Evolutionary conservation across 2,888 invertebrate species (phyloP), one percentile per base, ranked within the genome.

Genomic region (Leucophenga montana): DNA sequence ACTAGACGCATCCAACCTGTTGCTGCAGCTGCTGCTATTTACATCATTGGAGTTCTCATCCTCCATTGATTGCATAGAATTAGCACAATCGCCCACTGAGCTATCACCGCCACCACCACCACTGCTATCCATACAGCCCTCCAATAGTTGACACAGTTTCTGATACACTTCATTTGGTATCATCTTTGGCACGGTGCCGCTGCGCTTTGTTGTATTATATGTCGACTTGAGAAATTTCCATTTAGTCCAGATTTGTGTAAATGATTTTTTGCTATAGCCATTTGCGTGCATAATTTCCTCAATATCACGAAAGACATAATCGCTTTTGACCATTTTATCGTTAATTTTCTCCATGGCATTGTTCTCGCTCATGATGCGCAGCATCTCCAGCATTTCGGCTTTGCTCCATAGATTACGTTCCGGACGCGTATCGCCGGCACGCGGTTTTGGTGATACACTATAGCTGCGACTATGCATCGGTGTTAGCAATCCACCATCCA

Each of bases 161-260:
- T 85, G 81, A 69, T 86, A 87, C 0, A 87, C 80, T 67, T 84
- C 80, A 67, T 78, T 78, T 2, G 87, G 85, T 48, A 88, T 82
- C 48, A 87, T 87, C 44, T 86, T 87, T n/a, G 89, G 88, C 61
- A 85, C 74, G 1, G 78, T 73, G 44, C 87, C 86, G 6, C 86
- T 84, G 0, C 89, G 85, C 0, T 83, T 84, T 14, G 89, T 86
- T 8, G 89, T 88, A 71, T 86, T 88, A 20, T 88, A 88, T 0
- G 88, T 88, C 8, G 89, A 89, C 75, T 88, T 88, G 8, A 88
- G 79, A 73, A 88, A 89, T 75, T 88, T 88, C 88, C 88, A 88
- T 57, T 88, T 88, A 6, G 88, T 88, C 88, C 88, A 88, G 70
- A 88, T 89, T 73, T 88, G 88, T 13, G 85, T 80, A 71, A 85